Evolutionary conservation across 2,113 vertebrate genomes (phyloP), one percentile per base, ranked within the genome.

Genomic region (Mormoops blainvillei): DNA sequence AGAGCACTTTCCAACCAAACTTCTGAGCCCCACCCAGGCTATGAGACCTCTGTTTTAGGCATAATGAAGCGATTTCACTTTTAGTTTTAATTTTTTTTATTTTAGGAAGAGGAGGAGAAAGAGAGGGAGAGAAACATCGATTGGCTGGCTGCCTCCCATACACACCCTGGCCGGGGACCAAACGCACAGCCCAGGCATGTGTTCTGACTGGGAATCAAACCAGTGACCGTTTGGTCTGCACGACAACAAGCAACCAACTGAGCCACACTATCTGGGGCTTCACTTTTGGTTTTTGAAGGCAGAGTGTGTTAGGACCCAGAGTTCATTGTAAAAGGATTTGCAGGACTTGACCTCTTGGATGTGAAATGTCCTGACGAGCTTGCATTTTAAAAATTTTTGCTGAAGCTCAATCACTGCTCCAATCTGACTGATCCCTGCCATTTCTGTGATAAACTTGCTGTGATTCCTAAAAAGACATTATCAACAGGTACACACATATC

Each of bases 281-380:
- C 31, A 36, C 26, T 81, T 94, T 58, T 48, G 84, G 67, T 26
- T 67, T 97, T 70, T 80, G 38, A 91, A 96, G 48, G 61, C 91
- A 81, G 63, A 58, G 5, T 26, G 10, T 77, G 4, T 24, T 91
- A 80, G 65, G 71, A 83, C 33, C 56, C 74, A 87, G 38, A 18
- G 58, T 50, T 84, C 16, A 56, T 0, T 45, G 7, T 41, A 70
- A 67, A 33, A 80, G n/a, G 41, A 83, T 67, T 50, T 93, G 24
- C 2, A 86, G 82, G 56, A 61, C 81, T 48, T 65, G 50, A 80
- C 19, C 10, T 81, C 38, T 56, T 63, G 63, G 38, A 77, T 50
- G 1, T 70, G 73, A 68, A 91, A 94, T 71, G 19, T 54, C 90
- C 73, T 31, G 36, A 94, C n/a, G 26, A 93, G 26, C 38, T 89